phyloP scores from a whole-genome alignment of 2,888 invertebrate genomes.

The Sarcophaga variegata region DNA sequence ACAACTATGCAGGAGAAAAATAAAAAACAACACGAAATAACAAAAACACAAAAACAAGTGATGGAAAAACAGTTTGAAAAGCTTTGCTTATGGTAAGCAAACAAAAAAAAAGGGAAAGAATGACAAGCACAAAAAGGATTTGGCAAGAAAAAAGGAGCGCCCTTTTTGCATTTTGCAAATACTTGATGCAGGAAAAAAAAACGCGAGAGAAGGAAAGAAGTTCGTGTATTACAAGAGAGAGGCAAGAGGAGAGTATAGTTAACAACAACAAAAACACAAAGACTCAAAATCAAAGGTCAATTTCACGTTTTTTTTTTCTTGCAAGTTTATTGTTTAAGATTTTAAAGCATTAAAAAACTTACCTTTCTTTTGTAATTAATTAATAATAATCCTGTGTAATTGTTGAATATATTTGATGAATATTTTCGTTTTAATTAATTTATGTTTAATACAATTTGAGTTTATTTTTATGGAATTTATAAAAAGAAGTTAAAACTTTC shows the following conservation, averaged over 20 bases:
- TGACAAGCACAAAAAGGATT: constrained; percentile 56
- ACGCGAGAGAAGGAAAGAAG: background rate
- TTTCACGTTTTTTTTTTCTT: constrained; percentile 19
- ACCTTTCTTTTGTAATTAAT: constrained; percentile 47
- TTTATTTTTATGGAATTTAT: background rate
- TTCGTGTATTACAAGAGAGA: background rate
- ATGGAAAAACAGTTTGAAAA: constrained; percentile 37
- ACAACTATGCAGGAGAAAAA: background rate
- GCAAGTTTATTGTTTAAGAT: too few relatives aligned
- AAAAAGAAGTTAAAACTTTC: constrained; percentile 37
- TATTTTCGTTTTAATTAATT: too few relatives aligned
- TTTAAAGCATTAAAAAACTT: constrained; percentile 4
- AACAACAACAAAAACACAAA: constrained; percentile 64
- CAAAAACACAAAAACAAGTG: background rate
- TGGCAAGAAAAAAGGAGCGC: constrained; percentile 65
- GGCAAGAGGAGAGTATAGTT: background rate
- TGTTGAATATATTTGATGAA: too few relatives aligned
- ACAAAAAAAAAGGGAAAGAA: constrained; percentile 50
- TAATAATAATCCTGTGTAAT: constrained; percentile 35
- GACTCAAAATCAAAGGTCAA: constrained; percentile 51
- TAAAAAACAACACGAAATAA: background rate
- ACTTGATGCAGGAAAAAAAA: constrained; percentile 15
- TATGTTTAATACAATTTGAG: background rate
- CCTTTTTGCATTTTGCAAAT: constrained; percentile 34
- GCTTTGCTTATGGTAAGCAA: constrained; percentile 17